These are phyloP conservation scores for Ictalurus punctatus DNA, from an alignment of 2,113 vertebrate species.

Conservation along the genomic window DNA sequence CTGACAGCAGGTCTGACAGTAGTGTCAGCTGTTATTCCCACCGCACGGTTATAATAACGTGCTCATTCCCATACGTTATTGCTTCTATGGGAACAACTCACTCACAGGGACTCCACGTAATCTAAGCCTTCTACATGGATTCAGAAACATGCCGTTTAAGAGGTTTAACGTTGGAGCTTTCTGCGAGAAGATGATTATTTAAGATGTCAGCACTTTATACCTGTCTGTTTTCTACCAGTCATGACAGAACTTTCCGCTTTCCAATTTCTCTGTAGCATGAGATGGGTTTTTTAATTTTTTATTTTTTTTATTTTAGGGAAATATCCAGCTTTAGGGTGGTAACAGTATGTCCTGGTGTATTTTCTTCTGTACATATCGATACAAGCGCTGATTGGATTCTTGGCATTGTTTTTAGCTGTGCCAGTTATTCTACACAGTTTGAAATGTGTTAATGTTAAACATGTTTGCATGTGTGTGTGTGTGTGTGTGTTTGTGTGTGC, in stretches of 20 bases:
- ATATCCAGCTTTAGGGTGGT: background rate
- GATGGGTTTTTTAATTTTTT: too few relatives aligned
- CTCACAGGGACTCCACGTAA: background rate
- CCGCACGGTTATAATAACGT: background rate
- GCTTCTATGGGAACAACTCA: background rate
- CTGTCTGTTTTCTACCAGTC: background rate
- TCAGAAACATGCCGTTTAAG: background rate
- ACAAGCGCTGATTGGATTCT: background rate
- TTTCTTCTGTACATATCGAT: too few relatives aligned
- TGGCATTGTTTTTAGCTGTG: background rate
- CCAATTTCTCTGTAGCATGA: background rate
- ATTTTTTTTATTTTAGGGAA: too few relatives aligned
- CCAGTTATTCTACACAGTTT: background rate
- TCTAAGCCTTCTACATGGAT: background rate
- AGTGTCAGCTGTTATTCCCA: background rate
- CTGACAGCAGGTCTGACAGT: background rate
- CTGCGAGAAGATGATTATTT: background rate
- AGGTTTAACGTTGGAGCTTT: background rate
- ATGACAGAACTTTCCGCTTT: background rate
- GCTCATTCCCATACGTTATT: background rate
- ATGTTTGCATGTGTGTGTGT: background rate
- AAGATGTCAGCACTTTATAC: background rate
- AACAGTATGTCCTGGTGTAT: background rate
- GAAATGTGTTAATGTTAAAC: background rate
- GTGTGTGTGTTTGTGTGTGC: conserved; percentile 28